Evolutionary conservation across 2,888 invertebrate genomes (phyloP).

Genomic region (Archips xylosteana): DNA sequence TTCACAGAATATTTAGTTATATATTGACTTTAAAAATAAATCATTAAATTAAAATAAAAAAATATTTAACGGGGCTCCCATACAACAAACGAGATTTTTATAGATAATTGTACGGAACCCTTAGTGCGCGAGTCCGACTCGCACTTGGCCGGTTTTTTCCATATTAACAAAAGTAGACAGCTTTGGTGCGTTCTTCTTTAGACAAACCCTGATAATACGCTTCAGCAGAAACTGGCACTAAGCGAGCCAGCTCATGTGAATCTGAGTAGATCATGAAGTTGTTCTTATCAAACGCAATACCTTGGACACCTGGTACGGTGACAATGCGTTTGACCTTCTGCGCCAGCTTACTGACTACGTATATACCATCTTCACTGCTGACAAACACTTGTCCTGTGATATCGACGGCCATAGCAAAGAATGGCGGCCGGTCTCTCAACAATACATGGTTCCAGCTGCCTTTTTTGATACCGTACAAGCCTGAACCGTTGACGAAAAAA

Average conservation of each 20-base stretch:
- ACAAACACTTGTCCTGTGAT: slow-evolving; percentile 64
- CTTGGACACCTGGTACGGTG: slow-evolving; percentile 65
- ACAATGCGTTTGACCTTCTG: slow-evolving; percentile 65
- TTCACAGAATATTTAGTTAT: too few relatives aligned
- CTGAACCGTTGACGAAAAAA: slow-evolving; percentile 70
- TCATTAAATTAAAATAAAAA: too few relatives aligned
- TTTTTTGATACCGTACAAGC: slow-evolving; percentile 63
- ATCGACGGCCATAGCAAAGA: slow-evolving; percentile 67
- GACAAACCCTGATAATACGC: slow-evolving; percentile 6
- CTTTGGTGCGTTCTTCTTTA: not conserved
- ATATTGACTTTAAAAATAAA: too few relatives aligned
- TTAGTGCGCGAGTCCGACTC: too few relatives aligned
- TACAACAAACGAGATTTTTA: too few relatives aligned
- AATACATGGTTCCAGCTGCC: slow-evolving; percentile 48
- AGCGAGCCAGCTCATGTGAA: slow-evolving; percentile 67
- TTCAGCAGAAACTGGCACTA: slow-evolving; percentile 52
- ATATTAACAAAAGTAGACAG: slow-evolving; percentile 11
- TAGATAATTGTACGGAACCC: too few relatives aligned
- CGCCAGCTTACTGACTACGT: slow-evolving; percentile 61
- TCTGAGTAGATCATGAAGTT: slow-evolving; percentile 74
- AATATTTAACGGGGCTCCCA: too few relatives aligned
- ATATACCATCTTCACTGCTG: slow-evolving; percentile 73
- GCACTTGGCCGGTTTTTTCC: too few relatives aligned
- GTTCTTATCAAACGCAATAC: slow-evolving; percentile 67
- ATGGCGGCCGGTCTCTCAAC: slow-evolving; percentile 60